Conservation (phyloP, 2,113 vertebrate genomes). For the Morphnarchus princeps region DNA sequence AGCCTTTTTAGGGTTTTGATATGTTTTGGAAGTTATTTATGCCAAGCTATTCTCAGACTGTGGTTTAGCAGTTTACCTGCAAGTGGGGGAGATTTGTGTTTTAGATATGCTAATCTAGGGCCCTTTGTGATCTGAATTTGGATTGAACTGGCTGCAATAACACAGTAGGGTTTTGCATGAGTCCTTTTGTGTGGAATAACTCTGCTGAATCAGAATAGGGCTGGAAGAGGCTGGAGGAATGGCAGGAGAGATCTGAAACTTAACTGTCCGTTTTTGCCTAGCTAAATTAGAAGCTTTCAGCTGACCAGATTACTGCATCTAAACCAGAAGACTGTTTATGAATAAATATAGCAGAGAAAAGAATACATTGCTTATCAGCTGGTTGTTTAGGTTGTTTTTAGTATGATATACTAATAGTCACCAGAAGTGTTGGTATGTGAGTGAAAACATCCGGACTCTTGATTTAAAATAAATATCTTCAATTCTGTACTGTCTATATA, state of each 20-base stretch:
- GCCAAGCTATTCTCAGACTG: background rate
- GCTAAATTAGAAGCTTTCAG: background rate
- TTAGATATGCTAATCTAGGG: background rate
- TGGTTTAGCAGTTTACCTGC: background rate
- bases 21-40: background rate
- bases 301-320: fast-evolving
- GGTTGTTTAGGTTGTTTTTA: background rate
- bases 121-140: background rate
- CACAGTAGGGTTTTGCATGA: background rate
- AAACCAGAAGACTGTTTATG: background rate
- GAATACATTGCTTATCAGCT: background rate
- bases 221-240: background rate
- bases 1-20: background rate
- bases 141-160: background rate
- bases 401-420: background rate
- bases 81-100: background rate
- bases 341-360: background rate
- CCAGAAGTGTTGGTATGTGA: background rate
- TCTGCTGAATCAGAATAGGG: background rate
- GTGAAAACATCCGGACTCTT: background rate
- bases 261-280: background rate
- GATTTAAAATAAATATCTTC: background rate
- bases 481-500: background rate
- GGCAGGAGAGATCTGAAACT: background rate
- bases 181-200: background rate